phyloP scores from a whole-genome alignment of 2,888 invertebrate species.

The Scaptomyza flava region DNA sequence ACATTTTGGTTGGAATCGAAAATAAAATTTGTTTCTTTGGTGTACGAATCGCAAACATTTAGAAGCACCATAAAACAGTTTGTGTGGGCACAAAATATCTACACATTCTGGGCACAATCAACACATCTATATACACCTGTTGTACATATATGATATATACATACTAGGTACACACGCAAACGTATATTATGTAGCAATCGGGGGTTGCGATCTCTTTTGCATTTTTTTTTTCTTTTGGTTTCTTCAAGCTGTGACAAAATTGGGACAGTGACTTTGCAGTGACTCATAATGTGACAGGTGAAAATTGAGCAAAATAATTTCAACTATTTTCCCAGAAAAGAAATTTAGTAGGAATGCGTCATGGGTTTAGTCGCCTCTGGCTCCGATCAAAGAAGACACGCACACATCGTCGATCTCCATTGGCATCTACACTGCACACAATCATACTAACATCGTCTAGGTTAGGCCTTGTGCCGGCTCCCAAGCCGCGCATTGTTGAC shows the following conservation, averaged over 20 bases:
- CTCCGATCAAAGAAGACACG: slow-evolving; percentile 7
- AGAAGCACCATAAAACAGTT: slow-evolving; percentile 56
- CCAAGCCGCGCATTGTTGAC: slow-evolving; percentile 83
- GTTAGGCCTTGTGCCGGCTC: slow-evolving; percentile 74
- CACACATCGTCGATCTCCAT: slow-evolving; percentile 42
- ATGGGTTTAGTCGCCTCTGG: slow-evolving; percentile 24
- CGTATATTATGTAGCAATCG: slow-evolving; percentile 45
- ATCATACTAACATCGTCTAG: slow-evolving; percentile 82
- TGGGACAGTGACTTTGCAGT: slow-evolving; percentile 59
- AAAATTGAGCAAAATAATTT: slow-evolving; percentile 36
- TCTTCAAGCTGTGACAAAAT: slow-evolving; percentile 57
- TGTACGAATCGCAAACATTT: slow-evolving; percentile 67
- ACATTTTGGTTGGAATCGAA: slow-evolving; percentile 65
- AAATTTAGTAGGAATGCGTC: slow-evolving; percentile 47
- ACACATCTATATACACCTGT: slow-evolving; percentile 50
- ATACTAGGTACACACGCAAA: not conserved
- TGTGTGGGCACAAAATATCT: slow-evolving; percentile 48
- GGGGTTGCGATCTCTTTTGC: slow-evolving; percentile 25
- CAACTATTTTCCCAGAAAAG: slow-evolving; percentile 34
- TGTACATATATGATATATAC: slow-evolving; percentile 23
- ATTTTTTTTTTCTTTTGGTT: not conserved
- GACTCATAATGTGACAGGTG: slow-evolving; percentile 74
- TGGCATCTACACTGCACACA: slow-evolving; percentile 49
- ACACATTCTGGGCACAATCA: slow-evolving; percentile 16
- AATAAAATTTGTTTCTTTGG: slow-evolving; percentile 56